phyloP scores from a whole-genome alignment of 92 coral and sea anemone species.

The Paragorgia papillata region DNA sequence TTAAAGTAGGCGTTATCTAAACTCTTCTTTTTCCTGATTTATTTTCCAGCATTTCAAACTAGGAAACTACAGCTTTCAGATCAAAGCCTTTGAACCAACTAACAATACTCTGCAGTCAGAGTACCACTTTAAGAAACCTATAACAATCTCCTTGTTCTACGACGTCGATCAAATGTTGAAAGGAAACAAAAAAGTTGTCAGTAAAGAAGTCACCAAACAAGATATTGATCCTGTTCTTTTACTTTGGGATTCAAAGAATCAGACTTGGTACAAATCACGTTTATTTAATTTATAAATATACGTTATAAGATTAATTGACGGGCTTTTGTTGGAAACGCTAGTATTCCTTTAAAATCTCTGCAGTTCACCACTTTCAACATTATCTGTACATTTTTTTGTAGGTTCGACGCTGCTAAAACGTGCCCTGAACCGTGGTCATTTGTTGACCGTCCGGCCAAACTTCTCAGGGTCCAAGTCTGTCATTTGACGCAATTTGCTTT shows the following conservation, averaged over 20 bases:
- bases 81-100: conserved; percentile 78
- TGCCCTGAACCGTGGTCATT: conserved; percentile 89
- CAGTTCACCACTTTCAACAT: background rate
- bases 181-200: conserved; percentile 75
- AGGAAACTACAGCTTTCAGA: conserved; percentile 95
- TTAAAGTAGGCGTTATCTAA: no score
- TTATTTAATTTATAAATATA: background rate
- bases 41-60: conserved; percentile 90
- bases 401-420: conserved; percentile 89
- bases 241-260: conserved; percentile 79
- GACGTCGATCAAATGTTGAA: conserved; percentile 88
- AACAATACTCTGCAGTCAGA: conserved; percentile 74
- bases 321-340: no score
- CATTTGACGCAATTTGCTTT: conserved; percentile 96
- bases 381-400: conserved; percentile 4
- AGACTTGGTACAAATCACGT: conserved; percentile 69
- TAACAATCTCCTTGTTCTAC: conserved; percentile 86
- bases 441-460: conserved; percentile 80
- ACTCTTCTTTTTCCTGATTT: background rate
- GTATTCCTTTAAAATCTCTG: background rate
- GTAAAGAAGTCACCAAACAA: conserved; percentile 66
- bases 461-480: conserved; percentile 86
- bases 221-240: conserved; percentile 89
- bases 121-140: conserved; percentile 79
- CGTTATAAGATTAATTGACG: no score